Percentiles rank a stretch among this genome's conserved stretches.
Evolutionary conservation across 2,888 invertebrate genomes (phyloP).

Genomic region (Dinocampus coccinellae): DNA sequence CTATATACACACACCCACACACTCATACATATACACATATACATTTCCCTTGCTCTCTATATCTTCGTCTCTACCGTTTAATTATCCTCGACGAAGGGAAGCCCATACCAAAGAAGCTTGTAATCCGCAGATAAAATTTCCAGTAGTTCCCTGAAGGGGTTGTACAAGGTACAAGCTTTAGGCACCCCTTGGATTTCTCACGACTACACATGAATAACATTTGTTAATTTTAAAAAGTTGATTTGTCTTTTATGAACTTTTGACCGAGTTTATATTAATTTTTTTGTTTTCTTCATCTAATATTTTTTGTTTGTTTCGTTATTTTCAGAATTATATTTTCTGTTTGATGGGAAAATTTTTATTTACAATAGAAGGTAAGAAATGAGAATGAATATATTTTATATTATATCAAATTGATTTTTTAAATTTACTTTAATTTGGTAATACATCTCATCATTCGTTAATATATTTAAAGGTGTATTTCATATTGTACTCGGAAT

Average conservation of each 20-base stretch:
- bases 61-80: slow-evolving; percentile 38
- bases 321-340: background rate
- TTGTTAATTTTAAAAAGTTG: background rate
- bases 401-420: too few relatives aligned
- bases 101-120: slow-evolving; percentile 40
- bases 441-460: too few relatives aligned
- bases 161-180: background rate
- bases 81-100: slow-evolving; percentile 45
- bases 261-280: background rate
- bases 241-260: background rate
- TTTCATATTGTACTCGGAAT: too few relatives aligned
- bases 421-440: too few relatives aligned
- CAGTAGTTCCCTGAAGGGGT: slow-evolving; percentile 19
- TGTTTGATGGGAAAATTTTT: background rate
- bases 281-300: background rate
- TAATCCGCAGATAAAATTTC: slow-evolving; percentile 43
- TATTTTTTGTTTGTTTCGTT: too few relatives aligned
- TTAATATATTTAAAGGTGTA: too few relatives aligned
- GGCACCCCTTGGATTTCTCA: background rate
- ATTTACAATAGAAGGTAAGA: background rate
- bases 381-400: background rate
- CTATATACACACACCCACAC: too few relatives aligned
- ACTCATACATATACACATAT: background rate
- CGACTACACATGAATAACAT: background rate
- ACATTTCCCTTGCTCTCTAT: background rate